A percentile compares a stretch with the other conserved stretches of the same genome.
These are phyloP conservation scores for Ptychochromis oligacanthus DNA, from an alignment of 2,113 vertebrate genomes.

Conservation along the genomic window DNA sequence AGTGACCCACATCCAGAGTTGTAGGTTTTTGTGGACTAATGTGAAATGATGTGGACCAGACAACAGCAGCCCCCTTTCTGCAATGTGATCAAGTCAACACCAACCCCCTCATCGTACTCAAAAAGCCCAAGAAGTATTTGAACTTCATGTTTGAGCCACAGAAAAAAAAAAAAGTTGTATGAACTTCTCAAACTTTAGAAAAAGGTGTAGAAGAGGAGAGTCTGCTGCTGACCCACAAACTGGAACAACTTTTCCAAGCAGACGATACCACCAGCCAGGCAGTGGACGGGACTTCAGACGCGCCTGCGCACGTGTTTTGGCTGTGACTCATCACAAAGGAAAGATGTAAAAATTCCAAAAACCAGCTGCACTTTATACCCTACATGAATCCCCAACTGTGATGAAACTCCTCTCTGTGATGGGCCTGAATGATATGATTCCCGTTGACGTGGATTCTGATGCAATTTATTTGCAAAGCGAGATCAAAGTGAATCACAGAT, in stretches of 20 bases:
- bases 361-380: constrained; percentile 79
- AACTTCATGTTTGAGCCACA: constrained; percentile 22
- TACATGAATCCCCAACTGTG: constrained; percentile 29
- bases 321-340: constrained; percentile 42
- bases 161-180: neutral
- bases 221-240: constrained; percentile 8
- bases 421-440: constrained; percentile 58
- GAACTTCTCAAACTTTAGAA: constrained; percentile 35
- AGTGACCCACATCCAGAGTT: constrained; percentile 20
- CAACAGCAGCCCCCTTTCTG: constrained; percentile 8
- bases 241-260: constrained; percentile 3
- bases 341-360: constrained; percentile 64
- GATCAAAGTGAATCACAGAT: constrained; percentile 12
- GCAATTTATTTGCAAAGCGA: constrained; percentile 23
- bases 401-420: constrained; percentile 34
- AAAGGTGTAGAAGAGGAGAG: constrained; percentile 6
- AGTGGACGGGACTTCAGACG: constrained; percentile 23
- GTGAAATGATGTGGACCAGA: constrained; percentile 46
- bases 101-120: neutral
- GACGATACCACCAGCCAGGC: constrained; percentile 12
- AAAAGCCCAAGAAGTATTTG: neutral
- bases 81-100: neutral
- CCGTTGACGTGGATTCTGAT: constrained; percentile 45
- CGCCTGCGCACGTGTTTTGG: constrained; percentile 20
- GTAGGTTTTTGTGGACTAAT: constrained; percentile 21